phyloP scores from a whole-genome alignment of 2,797 vertebrate genomes.

The Carcharodon carcharias region DNA sequence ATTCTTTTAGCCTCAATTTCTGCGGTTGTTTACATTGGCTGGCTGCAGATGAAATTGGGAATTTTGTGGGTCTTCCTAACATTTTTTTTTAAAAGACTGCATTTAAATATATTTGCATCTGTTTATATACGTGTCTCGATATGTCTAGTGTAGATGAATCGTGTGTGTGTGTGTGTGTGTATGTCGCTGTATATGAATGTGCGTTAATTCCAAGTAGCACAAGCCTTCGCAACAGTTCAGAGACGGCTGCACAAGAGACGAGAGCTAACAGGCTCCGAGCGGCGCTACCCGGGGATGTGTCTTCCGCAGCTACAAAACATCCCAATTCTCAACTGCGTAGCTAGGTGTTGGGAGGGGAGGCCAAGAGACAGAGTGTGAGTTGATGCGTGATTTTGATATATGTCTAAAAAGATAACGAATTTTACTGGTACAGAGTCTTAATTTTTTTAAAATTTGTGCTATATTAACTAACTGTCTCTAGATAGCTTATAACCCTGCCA shows the following conservation, averaged over 20 bases:
- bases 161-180: no score
- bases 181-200: not conserved
- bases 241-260: not conserved
- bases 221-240: not conserved
- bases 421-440: not conserved
- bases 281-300: not conserved
- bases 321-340: conserved; percentile 34
- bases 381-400: not conserved
- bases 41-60: not conserved
- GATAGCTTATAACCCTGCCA: not conserved
- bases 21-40: not conserved
- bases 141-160: no score
- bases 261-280: not conserved
- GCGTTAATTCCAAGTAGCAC: not conserved
- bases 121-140: no score
- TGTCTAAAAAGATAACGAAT: not conserved
- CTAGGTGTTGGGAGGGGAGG: not conserved
- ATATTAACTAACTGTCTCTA: not conserved
- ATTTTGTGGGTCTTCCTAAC: not conserved
- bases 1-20: not conserved
- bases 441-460: not conserved
- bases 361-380: not conserved
- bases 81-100: not conserved
- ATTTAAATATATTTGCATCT: not conserved
- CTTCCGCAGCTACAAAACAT: not conserved